Evolutionary conservation across 2,888 invertebrate species (phyloP).

Genomic region (Penaeus monodon): DNA sequence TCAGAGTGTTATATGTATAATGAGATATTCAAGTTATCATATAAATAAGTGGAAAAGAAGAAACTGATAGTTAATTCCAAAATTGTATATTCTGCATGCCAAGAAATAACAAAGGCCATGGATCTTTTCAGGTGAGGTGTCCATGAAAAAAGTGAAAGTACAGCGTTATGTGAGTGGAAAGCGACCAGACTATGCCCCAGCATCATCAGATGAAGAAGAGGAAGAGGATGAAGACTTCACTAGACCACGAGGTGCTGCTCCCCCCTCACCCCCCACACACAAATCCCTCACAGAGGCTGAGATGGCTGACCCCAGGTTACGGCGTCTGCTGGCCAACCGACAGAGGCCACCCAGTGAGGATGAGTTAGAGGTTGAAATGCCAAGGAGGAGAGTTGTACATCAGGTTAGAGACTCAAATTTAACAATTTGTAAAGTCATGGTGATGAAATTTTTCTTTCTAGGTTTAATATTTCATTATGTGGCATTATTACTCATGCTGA

Average conservation of each 20-base stretch:
- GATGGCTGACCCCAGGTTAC: slow-evolving; percentile 63
- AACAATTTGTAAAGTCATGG: no score
- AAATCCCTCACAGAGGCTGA: slow-evolving; percentile 63
- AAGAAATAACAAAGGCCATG: no score
- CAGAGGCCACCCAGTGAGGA: slow-evolving; percentile 31
- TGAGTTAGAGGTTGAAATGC: slow-evolving; percentile 48
- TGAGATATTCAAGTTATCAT: no score
- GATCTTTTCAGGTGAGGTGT: slow-evolving; percentile 80
- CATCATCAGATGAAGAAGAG: slow-evolving; percentile 86
- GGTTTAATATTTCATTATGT: no score
- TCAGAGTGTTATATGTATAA: no score
- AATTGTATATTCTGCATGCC: no score
- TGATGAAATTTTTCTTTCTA: no score
- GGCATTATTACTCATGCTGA: no score
- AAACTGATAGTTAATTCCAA: no score
- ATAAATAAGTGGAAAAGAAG: no score
- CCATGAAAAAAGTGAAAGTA: slow-evolving; percentile 99
- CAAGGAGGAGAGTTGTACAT: slow-evolving; percentile 44
- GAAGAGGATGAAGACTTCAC: slow-evolving; percentile 67
- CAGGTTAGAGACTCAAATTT: slow-evolving; percentile 27
- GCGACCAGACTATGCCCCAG: slow-evolving; percentile 94
- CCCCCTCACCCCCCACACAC: slow-evolving; percentile 48
- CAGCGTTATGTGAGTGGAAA: slow-evolving; percentile 98
- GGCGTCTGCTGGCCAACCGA: slow-evolving; percentile 53
- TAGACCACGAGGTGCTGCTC: slow-evolving; percentile 67